Conservation (phyloP, 1,140 invertebrate genomes). For the Palaemon carinicauda region DNA sequence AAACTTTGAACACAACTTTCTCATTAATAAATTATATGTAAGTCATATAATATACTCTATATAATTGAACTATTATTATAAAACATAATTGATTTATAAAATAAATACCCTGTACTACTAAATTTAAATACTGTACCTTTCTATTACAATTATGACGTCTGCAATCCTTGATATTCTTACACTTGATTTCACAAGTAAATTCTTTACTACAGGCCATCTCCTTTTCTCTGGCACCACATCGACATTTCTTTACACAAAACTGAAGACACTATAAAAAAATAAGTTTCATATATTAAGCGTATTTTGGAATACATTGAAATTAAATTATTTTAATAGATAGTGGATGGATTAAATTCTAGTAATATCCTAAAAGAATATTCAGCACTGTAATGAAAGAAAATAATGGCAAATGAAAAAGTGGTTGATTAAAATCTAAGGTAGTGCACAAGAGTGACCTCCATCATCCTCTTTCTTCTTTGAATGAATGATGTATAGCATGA, state of each 20-base stretch:
- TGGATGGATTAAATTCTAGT: background rate
- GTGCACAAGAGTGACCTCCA: background rate
- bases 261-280: constrained; percentile 73
- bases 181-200: constrained; percentile 89
- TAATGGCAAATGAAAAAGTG: background rate
- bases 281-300: background rate
- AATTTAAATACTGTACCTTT: constrained; percentile 76
- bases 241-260: constrained; percentile 80
- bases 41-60: no score
- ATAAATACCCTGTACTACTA: no score
- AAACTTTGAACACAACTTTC: no score
- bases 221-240: constrained; percentile 81
- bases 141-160: constrained; percentile 86
- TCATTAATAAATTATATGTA: no score
- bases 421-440: background rate
- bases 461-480: no score
- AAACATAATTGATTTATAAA: no score
- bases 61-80: no score
- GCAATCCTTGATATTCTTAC: constrained; percentile 82
- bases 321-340: background rate
- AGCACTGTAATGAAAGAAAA: background rate
- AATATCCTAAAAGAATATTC: no score
- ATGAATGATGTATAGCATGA: no score
- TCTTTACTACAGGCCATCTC: constrained; percentile 88
- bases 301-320: background rate